Evolutionary conservation across 1,140 invertebrate species (phyloP).

Genomic region (Papilio polytes): DNA sequence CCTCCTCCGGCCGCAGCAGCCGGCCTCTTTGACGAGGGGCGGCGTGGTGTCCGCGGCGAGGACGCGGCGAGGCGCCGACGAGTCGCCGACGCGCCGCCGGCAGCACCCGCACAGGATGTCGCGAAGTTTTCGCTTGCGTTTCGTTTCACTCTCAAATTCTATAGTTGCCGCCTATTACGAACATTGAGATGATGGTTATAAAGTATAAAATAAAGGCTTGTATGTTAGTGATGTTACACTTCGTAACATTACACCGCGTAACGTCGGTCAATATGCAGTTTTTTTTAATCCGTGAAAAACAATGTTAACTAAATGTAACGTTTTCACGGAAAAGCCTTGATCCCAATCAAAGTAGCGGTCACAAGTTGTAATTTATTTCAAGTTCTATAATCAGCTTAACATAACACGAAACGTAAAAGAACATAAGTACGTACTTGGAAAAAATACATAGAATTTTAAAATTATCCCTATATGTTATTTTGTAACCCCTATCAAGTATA

Average conservation of each 20-base stretch:
- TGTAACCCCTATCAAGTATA: background rate
- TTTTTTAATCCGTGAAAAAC: no score
- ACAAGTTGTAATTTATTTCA: background rate
- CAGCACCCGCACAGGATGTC: constrained; percentile 71
- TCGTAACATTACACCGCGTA: no score
- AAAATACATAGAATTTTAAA: background rate
- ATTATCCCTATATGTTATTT: background rate
- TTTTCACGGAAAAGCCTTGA: constrained; percentile 2
- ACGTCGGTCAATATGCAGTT: no score
- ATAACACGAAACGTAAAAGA: constrained; percentile 15
- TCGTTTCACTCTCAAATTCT: constrained; percentile 74
- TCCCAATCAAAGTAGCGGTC: background rate
- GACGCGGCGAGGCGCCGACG: constrained; percentile 52
- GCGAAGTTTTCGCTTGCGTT: constrained; percentile 67
- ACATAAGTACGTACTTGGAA: background rate
- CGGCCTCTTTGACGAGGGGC: constrained; percentile 54
- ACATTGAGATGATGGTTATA: background rate
- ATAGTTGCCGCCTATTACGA: constrained; percentile 63
- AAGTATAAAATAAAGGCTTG: no score
- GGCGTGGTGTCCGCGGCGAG: constrained; percentile 54
- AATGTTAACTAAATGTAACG: background rate
- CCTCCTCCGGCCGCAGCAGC: constrained; percentile 68
- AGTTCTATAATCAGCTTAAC: background rate
- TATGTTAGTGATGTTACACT: no score
- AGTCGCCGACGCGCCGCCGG: constrained; percentile 61